Base-by-base conservation (phyloP, 2,888 invertebrate species). In the Uropetala carovei region DNA sequence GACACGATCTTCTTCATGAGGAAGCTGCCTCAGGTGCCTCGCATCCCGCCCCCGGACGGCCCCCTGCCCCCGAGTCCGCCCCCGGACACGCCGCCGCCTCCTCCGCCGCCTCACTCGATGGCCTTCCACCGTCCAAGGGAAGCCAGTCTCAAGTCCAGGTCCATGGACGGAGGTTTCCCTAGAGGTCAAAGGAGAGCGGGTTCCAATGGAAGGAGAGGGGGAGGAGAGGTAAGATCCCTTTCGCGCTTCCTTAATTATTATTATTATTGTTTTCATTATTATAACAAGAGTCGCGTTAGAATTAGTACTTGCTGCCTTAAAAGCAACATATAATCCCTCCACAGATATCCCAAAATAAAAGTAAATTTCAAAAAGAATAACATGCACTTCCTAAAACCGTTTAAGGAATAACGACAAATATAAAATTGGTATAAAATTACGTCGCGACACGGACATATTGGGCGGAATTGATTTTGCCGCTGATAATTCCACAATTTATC, bases 131-230 rank as follows among this genome's bases (percentile, higher is more conserved):
- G 94, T 92, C 93, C 96, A 89, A 96, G 96, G 64, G 95, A 95
- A 11, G 97, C 97, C 94, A 97, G 98, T 93, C 96, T 98, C 93
- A 98, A 98, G 95, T 98, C 98, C 93, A 96, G 98, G 94, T 98
- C 98, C 11, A 98, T 98, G 97, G 98, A 98, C 94, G 97, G 97
- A 5, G 97, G 97, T 93, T 98, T 97, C 94, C 97, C 96, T 93
- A 96, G 95, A 93, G 93, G 92, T 91, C 30, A 86, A 64, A 43
- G 89, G 56, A 64, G 89, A 43, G 18, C 93, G 94, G 95, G 94
- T 94, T 57, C 94, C 95, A 93, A 93, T 94, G 94, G 94, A 93
- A 94, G 94, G 93, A 94, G 94, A 93, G 94, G 95, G 81, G 95
- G 95, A 93, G 94, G 95, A 93, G 95, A 95, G 94, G 95, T 95